phyloP scores from a whole-genome alignment of 2,797 vertebrate genomes.

The Trachops cirrhosus region DNA sequence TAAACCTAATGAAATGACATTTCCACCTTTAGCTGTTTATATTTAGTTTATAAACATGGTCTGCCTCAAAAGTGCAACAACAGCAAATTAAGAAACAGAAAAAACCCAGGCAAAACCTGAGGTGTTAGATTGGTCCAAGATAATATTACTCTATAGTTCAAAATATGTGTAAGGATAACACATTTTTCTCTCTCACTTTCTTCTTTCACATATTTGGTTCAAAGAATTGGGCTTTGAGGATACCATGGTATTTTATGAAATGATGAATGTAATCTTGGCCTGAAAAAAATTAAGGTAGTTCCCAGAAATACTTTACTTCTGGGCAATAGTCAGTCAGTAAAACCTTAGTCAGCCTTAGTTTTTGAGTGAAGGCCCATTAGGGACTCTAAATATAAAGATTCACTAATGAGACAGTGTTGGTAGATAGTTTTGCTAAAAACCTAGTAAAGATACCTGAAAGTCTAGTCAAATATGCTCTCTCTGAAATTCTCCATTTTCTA shows the following conservation, averaged over 20 bases:
- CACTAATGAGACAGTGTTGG: background rate
- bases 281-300: background rate
- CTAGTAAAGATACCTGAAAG: background rate
- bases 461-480: background rate
- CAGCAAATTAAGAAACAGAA: background rate
- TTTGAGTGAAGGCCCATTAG: background rate
- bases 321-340: background rate
- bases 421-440: background rate
- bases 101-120: background rate
- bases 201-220: conserved; percentile 2
- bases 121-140: background rate
- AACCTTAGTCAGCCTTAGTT: background rate
- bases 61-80: background rate
- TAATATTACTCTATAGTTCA: background rate
- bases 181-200: background rate
- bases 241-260: background rate
- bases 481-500: conserved; percentile 26
- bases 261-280: background rate
- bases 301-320: background rate
- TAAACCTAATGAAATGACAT: background rate
- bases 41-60: background rate
- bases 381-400: background rate
- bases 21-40: background rate
- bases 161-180: background rate
- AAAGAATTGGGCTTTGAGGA: background rate